Percentiles rank a stretch among this genome's conserved stretches.
phyloP scores from a whole-genome alignment of 2,113 vertebrate genomes.

The Corythoichthys intestinalis region DNA sequence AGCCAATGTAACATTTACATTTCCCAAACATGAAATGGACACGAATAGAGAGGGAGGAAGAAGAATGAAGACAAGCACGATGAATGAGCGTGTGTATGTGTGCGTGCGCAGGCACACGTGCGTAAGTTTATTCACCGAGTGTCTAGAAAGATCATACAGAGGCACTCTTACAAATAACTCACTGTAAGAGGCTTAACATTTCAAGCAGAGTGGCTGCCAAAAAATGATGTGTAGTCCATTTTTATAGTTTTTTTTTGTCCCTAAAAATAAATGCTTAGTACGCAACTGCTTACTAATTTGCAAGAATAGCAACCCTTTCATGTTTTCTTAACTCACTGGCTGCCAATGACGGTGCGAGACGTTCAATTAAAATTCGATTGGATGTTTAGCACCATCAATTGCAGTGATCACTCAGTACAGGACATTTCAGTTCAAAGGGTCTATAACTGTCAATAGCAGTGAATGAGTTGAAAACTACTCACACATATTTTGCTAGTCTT shows the following conservation, averaged over 20 bases:
- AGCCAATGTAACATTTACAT: slow-evolving; percentile 11
- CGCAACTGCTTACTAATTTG: neutral
- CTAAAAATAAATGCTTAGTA: neutral
- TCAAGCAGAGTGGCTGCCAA: slow-evolving; percentile 21
- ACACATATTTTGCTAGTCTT: neutral
- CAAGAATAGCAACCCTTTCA: neutral
- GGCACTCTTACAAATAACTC: slow-evolving; percentile 53
- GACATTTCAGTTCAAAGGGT: no score
- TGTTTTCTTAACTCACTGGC: neutral
- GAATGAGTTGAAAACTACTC: neutral
- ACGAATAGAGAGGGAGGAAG: slow-evolving; percentile 1
- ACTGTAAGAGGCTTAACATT: slow-evolving; percentile 32
- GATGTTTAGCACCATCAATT: no score
- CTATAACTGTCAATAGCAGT: no score
- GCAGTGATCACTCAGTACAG: no score
- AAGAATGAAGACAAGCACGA: slow-evolving; percentile 34
- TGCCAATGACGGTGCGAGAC: no score
- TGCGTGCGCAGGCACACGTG: slow-evolving; percentile 33
- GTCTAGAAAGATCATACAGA: slow-evolving; percentile 23
- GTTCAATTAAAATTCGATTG: no score
- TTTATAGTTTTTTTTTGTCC: neutral
- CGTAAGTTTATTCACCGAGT: slow-evolving; percentile 24
- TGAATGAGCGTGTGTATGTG: slow-evolving; percentile 32
- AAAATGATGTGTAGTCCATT: neutral
- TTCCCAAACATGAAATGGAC: slow-evolving; percentile 18